A percentile compares a stretch with the other conserved stretches of the same genome.
These are phyloP conservation scores for Pycnomerus fuliginosus DNA, from an alignment of 2,888 invertebrate species.

Conservation along the genomic window DNA sequence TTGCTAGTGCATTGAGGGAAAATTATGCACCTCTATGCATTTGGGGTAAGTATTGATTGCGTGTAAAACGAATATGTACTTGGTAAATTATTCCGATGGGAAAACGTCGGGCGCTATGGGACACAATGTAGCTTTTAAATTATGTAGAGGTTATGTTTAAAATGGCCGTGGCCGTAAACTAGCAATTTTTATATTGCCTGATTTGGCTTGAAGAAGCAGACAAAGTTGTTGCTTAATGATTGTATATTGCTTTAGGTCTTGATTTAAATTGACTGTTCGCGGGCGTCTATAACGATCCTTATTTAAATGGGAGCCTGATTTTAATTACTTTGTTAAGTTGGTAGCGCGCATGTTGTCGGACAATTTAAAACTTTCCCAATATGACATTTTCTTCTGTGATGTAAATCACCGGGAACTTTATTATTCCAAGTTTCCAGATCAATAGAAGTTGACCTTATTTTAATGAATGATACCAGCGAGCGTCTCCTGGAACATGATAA, in stretches of 20 bases:
- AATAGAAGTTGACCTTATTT: constrained; percentile 36
- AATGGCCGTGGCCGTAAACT: constrained; percentile 37
- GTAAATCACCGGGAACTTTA: constrained; percentile 24
- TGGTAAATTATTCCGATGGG: no score
- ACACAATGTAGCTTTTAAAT: constrained; percentile 43
- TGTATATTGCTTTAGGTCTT: constrained; percentile 43
- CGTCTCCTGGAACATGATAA: constrained; percentile 33
- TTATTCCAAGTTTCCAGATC: constrained; percentile 28
- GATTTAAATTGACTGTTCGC: constrained; percentile 43
- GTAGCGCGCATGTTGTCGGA: constrained; percentile 9
- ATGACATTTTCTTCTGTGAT: constrained; percentile 14
- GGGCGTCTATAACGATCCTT: constrained; percentile 22
- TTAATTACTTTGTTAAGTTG: constrained; percentile 21
- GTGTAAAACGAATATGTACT: no score
- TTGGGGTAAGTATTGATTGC: no score
- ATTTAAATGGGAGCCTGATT: constrained; percentile 14
- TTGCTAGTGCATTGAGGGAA: constrained; percentile 18
- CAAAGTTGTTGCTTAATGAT: constrained; percentile 45
- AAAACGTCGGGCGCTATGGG: no score
- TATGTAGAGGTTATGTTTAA: constrained; percentile 40
- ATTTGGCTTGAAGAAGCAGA: constrained; percentile 40
- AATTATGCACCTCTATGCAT: no score
- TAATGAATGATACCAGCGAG: constrained; percentile 38
- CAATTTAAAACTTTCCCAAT: constrained; percentile 9
- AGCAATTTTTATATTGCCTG: constrained; percentile 37